A percentile compares a stretch with the other conserved stretches of the same genome.
Evolutionary conservation across 2,888 invertebrate species (phyloP).

Genomic region (Leptinotarsa juncta): DNA sequence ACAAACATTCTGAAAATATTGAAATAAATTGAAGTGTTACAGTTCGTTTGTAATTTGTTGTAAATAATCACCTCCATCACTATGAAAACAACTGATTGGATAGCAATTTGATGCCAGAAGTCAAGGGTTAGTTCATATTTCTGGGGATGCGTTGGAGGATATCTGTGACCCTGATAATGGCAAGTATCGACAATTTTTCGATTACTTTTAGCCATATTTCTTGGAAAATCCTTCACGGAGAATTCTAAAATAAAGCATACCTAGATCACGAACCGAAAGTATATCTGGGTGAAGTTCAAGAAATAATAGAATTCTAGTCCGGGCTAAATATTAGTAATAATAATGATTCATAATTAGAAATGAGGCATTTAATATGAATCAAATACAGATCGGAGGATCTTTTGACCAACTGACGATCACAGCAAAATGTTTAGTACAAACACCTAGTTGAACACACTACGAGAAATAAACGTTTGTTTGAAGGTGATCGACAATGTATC

Average conservation of each 20-base stretch:
- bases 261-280: not conserved
- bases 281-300: no score
- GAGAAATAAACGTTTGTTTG: no score
- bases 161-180: slow-evolving; percentile 63
- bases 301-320: no score
- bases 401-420: no score
- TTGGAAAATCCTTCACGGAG: slow-evolving; percentile 48
- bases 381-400: no score
- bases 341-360: no score
- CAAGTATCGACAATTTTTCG: slow-evolving; percentile 49
- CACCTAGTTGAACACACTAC: no score
- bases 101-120: slow-evolving; percentile 71
- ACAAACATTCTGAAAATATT: slow-evolving; percentile 28
- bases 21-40: not conserved
- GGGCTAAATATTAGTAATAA: no score
- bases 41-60: no score
- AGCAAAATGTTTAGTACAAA: no score
- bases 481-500: no score
- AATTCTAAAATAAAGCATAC: slow-evolving; percentile 47
- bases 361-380: no score
- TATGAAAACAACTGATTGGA: slow-evolving; percentile 70
- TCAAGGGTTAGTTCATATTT: slow-evolving; percentile 64
- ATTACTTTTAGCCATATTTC: not conserved
- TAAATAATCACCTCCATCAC: slow-evolving; percentile 69
- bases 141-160: slow-evolving; percentile 53